A percentile compares a stretch with the other conserved stretches of the same genome.
Evolutionary conservation across 2,797 vertebrate species (phyloP).

Genomic region (Anguilla anguilla): DNA sequence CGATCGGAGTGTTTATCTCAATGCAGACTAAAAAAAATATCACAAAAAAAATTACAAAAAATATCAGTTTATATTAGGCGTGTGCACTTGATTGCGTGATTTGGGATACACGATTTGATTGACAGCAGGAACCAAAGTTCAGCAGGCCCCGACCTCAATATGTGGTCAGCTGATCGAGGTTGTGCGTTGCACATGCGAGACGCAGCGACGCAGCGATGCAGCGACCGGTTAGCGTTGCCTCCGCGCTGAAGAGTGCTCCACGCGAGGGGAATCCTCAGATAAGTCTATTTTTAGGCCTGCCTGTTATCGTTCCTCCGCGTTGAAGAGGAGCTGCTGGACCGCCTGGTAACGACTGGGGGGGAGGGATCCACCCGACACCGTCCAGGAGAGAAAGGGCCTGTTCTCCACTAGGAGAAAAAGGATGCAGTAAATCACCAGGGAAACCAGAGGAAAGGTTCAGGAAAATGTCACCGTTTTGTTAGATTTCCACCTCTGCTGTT

Average conservation of each 20-base stretch:
- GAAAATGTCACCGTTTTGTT: constrained; percentile 27
- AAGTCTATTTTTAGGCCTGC: constrained; percentile 75
- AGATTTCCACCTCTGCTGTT: not conserved
- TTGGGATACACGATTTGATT: not conserved
- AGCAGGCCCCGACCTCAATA: not conserved
- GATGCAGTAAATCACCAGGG: not conserved
- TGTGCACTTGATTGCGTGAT: not conserved
- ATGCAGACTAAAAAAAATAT: not conserved
- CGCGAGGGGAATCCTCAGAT: constrained; percentile 78
- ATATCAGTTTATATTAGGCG: not conserved
- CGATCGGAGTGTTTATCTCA: not conserved
- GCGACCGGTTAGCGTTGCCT: constrained; percentile 27
- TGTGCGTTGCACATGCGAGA: not conserved
- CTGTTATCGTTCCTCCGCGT: constrained; percentile 75
- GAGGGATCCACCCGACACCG: constrained; percentile 36
- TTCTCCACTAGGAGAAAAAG: constrained; percentile 13
- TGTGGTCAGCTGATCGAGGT: not conserved
- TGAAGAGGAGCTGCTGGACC: constrained; percentile 66
- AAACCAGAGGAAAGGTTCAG: not conserved
- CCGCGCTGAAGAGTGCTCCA: constrained; percentile 65
- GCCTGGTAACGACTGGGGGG: constrained; percentile 69
- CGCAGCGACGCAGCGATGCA: too few relatives aligned
- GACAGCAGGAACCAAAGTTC: not conserved
- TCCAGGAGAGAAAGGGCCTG: constrained; percentile 8
- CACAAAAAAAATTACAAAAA: too few relatives aligned